Evolutionary conservation across 2,797 vertebrate species (phyloP).

Genomic region (Pangasius macronema): DNA sequence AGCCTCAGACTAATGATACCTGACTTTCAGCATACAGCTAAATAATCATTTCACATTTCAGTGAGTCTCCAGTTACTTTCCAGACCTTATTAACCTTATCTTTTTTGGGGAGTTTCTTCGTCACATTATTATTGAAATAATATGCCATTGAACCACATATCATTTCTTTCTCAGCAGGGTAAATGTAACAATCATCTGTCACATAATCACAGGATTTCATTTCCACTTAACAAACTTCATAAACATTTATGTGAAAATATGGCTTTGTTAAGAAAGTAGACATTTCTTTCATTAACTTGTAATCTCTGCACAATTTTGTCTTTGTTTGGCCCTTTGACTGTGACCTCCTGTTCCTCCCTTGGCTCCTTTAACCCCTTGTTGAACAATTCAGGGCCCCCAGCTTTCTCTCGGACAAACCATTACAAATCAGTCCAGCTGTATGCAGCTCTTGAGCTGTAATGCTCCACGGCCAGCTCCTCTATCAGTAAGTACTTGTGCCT

Average conservation of each 20-base stretch:
- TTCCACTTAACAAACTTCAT: neutral
- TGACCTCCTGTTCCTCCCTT: conserved; percentile 49
- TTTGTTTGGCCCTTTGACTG: conserved; percentile 47
- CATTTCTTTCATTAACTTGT: conserved; percentile 5
- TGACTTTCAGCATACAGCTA: neutral
- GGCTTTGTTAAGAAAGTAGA: neutral
- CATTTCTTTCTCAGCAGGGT: conserved; percentile 11
- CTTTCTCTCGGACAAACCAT: conserved; percentile 75
- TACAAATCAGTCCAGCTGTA: conserved; percentile 69
- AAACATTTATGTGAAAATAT: neutral
- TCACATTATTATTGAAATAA: neutral
- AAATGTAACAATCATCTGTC: neutral
- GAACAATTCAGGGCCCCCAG: conserved; percentile 68
- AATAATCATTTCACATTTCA: neutral
- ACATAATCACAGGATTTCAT: neutral
- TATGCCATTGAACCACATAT: neutral
- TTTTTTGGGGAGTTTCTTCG: neutral
- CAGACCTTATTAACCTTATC: neutral
- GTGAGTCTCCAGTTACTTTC: neutral
- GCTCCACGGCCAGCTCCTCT: conserved; percentile 72
- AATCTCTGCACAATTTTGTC: conserved; percentile 35
- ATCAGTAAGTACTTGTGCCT: conserved; percentile 82
- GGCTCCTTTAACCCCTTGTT: conserved; percentile 58
- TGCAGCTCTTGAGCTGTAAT: conserved; percentile 77
- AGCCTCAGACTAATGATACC: neutral